Evolutionary conservation across 2,113 vertebrate genomes (phyloP), one percentile per base, ranked within the genome.

Genomic region (Aldabrachelys gigantea): DNA sequence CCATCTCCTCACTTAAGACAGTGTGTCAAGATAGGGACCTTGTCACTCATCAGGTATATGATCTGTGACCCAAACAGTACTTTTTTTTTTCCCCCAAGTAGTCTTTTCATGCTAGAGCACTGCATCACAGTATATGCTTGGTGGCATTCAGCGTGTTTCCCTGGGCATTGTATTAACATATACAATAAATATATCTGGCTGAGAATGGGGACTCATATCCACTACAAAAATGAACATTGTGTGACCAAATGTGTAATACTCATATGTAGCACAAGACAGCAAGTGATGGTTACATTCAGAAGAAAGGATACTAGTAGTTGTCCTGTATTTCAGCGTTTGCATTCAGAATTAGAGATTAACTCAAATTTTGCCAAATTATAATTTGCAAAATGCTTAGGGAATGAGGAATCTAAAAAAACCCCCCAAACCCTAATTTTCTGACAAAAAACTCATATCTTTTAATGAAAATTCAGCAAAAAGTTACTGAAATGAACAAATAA

Each of bases 351-450:
- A 85, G 47, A 79, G 69, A 80, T 72, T 92, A 84, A 87, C 76
- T 91, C 87, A 87, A 91, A 50, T 88, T 94, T 90, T 93, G 89
- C 80, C 93, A 89, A 80, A 81, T 84, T 65, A 94, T 91, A 89
- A 92, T 81, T 56, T 81, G 82, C n/a, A 54, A 86, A 57, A 92
- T 90, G 92, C 85, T 90, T 87, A 85, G 80, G 47, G 54, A 89
- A 41, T 29, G 29, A 94, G 69, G 91, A 94, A 85, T 95, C 54
- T 72, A 89, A 57, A 87, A 82, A 87, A 82, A 89, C 65, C 88
- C 75, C 81, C 53, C 57, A 88, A 75, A 82, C 57, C 82, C 82
- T 95, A 38, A 92, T 84, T 76, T 85, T 44, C 50, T 53, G 89
- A 95, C 79, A 95, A 31, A 94, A 88, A 91, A 93, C 80, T 65